These are phyloP conservation scores for Microtus montanus DNA, from an alignment of 2,113 vertebrate species.

Conservation along the genomic window DNA sequence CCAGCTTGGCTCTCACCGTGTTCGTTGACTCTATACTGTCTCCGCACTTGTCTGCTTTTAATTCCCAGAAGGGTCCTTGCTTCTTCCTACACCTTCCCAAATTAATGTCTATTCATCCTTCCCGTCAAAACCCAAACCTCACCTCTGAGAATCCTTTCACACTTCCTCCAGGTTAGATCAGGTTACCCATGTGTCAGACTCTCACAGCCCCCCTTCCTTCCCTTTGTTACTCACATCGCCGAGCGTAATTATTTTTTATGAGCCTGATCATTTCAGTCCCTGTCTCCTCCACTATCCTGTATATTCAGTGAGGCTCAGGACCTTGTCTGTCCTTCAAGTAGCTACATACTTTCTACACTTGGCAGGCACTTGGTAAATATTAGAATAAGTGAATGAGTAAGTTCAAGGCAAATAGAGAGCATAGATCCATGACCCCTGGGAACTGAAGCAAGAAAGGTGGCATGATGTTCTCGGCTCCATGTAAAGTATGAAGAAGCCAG, in stretches of 20 bases:
- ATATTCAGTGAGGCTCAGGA: not conserved
- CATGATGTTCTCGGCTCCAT: not conserved
- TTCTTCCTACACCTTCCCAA: constrained; percentile 36
- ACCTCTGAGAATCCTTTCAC: not conserved
- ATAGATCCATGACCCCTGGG: not conserved
- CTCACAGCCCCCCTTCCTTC: not conserved
- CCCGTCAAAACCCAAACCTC: not conserved
- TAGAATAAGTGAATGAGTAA: constrained; percentile 38
- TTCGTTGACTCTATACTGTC: not conserved
- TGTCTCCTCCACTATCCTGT: not conserved
- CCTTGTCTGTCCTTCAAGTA: constrained; percentile 9
- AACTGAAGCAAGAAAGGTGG: constrained; percentile 15
- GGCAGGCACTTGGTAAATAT: constrained; percentile 15
- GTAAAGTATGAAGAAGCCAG: constrained; percentile 36
- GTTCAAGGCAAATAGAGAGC: constrained; percentile 23
- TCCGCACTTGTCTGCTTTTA: constrained; percentile 10
- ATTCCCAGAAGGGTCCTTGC: constrained; percentile 15
- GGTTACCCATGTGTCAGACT: not conserved
- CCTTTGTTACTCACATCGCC: constrained; percentile 31
- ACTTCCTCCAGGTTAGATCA: not conserved
- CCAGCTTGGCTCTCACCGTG: not conserved
- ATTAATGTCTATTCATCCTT: constrained; percentile 43
- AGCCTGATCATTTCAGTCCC: constrained; percentile 22
- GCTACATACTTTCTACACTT: constrained; percentile 34
- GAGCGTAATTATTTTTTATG: constrained; percentile 4